Base-by-base conservation (phyloP, 2,888 invertebrate genomes). In the Dyspetes luteomarginatus region DNA sequence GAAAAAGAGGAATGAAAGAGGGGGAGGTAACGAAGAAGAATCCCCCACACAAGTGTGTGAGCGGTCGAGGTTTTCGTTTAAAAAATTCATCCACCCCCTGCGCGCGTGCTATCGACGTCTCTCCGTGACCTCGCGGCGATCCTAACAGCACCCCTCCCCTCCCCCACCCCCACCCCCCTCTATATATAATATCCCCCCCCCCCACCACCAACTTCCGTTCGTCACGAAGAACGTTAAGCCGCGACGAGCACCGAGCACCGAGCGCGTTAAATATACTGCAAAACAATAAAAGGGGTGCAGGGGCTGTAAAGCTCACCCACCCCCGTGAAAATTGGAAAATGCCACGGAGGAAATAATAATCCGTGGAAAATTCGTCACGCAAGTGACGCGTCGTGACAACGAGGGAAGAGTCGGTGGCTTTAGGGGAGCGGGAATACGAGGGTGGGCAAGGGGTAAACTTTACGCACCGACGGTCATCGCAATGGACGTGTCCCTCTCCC, bases 391-490 rank as follows among this genome's bases (percentile, higher is more conserved):
- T 45, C 30, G 65, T 15, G 15, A 30, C 65, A 56, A 36, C 26
- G 56, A 17, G 26, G 19, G 43, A 24, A 50, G 24, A 26, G 26
- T 36, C 36, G 36, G 12, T 36, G 36, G 36, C 12, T 12, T 12
- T 12, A 60, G 52, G 43, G 12, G 55, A 60, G 4, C 17, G 36
- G 24, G 72, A 43, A 41, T 24, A 22, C 43, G 0, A 15, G 50
- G 64, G 65, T 36, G 64, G 24, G 30, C 26, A 30, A n/a, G 56
- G 65, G 24, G n/a, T 52, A 24, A 75, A 79, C 78, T 83, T 83
- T 71, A 84, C 82, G 83, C 83, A 84, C 78, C 81, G 81, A 76
- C 78, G 76, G 78, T 82, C 84, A 74, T 52, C 74, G 60, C 48
- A 71, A 81, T 65, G 81, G 77, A 81, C 69, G 68, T 56, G 71